Evolutionary conservation across 2,888 invertebrate species (phyloP).

Genomic region (Cosmia trapezina): DNA sequence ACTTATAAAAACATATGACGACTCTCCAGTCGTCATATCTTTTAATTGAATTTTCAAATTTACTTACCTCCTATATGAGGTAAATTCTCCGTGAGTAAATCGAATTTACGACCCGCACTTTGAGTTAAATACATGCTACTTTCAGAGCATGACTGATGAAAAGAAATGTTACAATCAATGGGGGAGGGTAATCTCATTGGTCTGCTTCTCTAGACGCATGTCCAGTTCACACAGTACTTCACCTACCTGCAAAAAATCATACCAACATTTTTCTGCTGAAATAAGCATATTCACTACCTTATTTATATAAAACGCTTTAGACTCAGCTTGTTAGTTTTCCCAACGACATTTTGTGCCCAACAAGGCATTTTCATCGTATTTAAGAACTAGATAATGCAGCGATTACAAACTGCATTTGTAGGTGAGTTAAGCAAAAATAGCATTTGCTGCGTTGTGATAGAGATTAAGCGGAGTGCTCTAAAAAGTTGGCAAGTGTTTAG

Average conservation of each 20-base stretch:
- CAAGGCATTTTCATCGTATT: conserved; percentile 70
- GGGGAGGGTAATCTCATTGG: too few species aligned
- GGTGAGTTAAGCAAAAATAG: conserved; percentile 53
- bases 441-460: conserved; percentile 59
- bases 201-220: too few species aligned
- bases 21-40: too few species aligned
- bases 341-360: conserved; percentile 66
- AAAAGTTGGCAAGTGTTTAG: conserved; percentile 74
- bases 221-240: background rate
- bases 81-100: too few species aligned
- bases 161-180: too few species aligned
- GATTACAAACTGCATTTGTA: conserved; percentile 46
- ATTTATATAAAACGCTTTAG: conserved; percentile 54
- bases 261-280: conserved; percentile 6
- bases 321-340: conserved; percentile 56
- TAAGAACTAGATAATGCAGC: conserved; percentile 67
- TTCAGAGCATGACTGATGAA: too few species aligned
- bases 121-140: too few species aligned
- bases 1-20: too few species aligned
- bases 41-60: too few species aligned
- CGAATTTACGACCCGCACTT: too few species aligned
- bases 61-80: too few species aligned
- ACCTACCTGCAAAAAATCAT: conserved; percentile 16
- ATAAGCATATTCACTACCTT: conserved; percentile 33
- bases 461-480: conserved; percentile 63